phyloP scores from a whole-genome alignment of 92 coral and sea anemone genomes.

The Epizoanthus ramosus region DNA sequence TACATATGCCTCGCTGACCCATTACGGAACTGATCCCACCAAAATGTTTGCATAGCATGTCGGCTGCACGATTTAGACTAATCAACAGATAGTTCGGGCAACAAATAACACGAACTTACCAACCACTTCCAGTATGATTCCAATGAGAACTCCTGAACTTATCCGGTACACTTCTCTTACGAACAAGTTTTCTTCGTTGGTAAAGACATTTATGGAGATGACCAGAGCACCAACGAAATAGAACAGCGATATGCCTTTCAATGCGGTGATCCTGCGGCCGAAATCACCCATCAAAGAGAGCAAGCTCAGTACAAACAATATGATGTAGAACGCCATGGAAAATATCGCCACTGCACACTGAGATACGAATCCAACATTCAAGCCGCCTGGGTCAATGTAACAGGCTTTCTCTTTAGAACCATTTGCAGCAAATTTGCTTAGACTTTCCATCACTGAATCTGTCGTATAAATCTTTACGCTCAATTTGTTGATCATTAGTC shows the following conservation, averaged over 20 bases:
- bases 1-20: no score
- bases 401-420: not conserved
- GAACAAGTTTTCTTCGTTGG: not conserved
- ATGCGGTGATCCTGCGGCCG: not conserved
- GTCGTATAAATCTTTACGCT: no score
- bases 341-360: not conserved
- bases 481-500: no score
- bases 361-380: not conserved
- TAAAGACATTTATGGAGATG: slow-evolving; percentile 11
- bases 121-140: not conserved
- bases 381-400: not conserved
- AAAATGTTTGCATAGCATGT: no score
- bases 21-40: no score
- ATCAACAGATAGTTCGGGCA: no score
- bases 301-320: not conserved
- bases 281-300: not conserved
- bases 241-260: slow-evolving; percentile 2
- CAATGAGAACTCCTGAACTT: slow-evolving; percentile 10
- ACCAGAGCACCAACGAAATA: not conserved
- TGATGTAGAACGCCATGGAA: not conserved
- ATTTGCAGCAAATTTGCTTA: not conserved
- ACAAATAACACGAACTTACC: not conserved
- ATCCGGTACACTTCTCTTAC: slow-evolving; percentile 2
- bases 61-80: no score
- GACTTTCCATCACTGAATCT: not conserved